Base-by-base conservation (phyloP, 2,888 invertebrate species). In the Unio delphinus region DNA sequence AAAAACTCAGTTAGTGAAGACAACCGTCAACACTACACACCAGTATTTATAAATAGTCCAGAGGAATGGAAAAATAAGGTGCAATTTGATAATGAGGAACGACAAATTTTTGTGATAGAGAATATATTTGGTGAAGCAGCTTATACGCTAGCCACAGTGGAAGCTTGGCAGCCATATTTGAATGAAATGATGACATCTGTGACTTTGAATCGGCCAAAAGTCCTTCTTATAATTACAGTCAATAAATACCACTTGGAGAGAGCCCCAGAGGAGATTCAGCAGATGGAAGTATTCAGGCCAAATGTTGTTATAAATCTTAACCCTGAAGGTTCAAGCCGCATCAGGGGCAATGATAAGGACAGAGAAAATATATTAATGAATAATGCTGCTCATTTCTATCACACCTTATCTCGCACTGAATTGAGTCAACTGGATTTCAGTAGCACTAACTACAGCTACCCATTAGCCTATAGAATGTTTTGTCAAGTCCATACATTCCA, bases 71-170 rank as follows among this genome's bases (percentile, higher is more conserved):
- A 66, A 54, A 58, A 56, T 26, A 73, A 72, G 30, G 76, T 79
- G 3, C 45, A 45, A 3, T 45, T 45, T 45, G 67, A 80, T 23
- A 59, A 69, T 0, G 66, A 64, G n/a, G 65, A 69, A 54, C 64
- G 72, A 20, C 77, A 79, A 65, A 69, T 79, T n/a, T 67, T 80
- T 54, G 66, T 80, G 7, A 68, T 80, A 23, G 80, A 80, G 66
- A 76, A 80, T 55, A 77, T 80, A 55, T 80, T 80, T 73, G 80
- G 80, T 20, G 64, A 68, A 62, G 73, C 73, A 20, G 61, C 67
- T 15, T 69, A 70, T 7, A 70, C 76, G 20, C 60, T 72, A 66
- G 45, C 68, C 20, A 72, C 61, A 34, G 60, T 77, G 5, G 79
- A 79, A 65, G n/a, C 28, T 26, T 80, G 80, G 80, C 68, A 68